phyloP scores from a whole-genome alignment of 2,888 invertebrate species.

The Allophyes oxyacanthae region DNA sequence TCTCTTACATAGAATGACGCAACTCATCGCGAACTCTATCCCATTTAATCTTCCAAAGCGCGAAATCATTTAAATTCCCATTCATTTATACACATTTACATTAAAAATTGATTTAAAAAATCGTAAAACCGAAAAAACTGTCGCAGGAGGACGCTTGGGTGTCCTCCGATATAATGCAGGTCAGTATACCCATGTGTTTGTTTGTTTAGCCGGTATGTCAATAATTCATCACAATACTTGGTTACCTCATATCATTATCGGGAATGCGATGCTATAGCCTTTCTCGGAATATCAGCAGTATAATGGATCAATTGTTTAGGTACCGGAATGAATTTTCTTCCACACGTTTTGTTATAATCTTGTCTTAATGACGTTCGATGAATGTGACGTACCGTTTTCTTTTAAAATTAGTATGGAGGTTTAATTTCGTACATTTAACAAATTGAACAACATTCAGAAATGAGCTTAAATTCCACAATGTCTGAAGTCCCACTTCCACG shows the following conservation, averaged over 20 bases:
- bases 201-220: constrained; percentile 56
- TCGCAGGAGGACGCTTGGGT: constrained; percentile 12
- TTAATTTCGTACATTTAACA: too few species aligned
- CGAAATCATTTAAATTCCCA: constrained; percentile 70
- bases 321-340: constrained; percentile 14
- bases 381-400: constrained; percentile 14
- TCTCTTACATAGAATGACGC: constrained; percentile 69
- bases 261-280: constrained; percentile 49
- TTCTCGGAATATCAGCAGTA: constrained; percentile 49
- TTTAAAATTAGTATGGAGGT: constrained; percentile 12
- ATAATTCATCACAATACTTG: constrained; percentile 57
- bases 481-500: too few species aligned
- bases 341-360: constrained; percentile 32
- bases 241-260: constrained; percentile 74
- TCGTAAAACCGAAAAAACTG: constrained; percentile 15
- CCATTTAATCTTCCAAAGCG: constrained; percentile 79
- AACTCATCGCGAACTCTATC: constrained; percentile 76
- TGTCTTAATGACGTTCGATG: constrained; percentile 33
- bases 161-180: constrained; percentile 31
- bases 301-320: constrained; percentile 45
- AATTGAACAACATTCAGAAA: background rate
- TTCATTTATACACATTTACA: constrained; percentile 50
- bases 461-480: too few species aligned
- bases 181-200: constrained; percentile 36
- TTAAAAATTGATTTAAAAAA: constrained; percentile 14